Evolutionary conservation across 2,797 vertebrate species (phyloP).

Genomic region (Muscicapa comitata): DNA sequence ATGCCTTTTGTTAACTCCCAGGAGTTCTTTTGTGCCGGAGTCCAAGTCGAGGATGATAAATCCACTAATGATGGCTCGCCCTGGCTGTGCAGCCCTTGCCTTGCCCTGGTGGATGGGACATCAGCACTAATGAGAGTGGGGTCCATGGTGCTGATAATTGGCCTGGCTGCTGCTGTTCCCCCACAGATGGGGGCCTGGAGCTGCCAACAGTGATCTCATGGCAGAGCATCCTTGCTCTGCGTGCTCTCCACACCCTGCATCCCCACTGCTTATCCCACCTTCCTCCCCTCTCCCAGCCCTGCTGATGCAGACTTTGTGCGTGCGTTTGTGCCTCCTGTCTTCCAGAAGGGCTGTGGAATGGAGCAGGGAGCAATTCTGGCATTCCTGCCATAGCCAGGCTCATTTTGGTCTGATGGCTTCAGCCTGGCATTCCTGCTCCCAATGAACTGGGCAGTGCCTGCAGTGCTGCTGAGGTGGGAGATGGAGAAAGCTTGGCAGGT

Average conservation of each 20-base stretch:
- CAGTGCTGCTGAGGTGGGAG: not conserved
- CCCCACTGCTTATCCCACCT: not conserved
- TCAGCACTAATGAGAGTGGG: not conserved
- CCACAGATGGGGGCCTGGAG: not conserved
- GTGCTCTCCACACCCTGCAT: not conserved
- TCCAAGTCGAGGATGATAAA: not conserved
- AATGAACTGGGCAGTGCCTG: not conserved
- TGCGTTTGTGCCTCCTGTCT: not conserved
- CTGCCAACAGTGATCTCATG: not conserved
- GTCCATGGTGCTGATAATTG: not conserved
- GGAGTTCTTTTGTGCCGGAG: not conserved
- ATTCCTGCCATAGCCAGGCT: not conserved
- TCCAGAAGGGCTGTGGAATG: rapidly evolving
- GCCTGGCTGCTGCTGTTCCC: not conserved
- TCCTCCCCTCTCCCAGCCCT: not conserved
- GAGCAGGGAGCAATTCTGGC: not conserved
- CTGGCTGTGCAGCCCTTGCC: not conserved
- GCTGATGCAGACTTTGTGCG: not conserved
- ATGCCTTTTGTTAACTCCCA: not conserved
- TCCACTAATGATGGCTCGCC: not conserved
- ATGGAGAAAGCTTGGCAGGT: not conserved
- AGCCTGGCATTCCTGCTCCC: not conserved
- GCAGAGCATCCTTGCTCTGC: not conserved
- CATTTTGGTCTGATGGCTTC: not conserved
- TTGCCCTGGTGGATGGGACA: not conserved